Base-by-base conservation (phyloP, 2,797 vertebrate genomes). In the Acrossocheilus fasciatus region DNA sequence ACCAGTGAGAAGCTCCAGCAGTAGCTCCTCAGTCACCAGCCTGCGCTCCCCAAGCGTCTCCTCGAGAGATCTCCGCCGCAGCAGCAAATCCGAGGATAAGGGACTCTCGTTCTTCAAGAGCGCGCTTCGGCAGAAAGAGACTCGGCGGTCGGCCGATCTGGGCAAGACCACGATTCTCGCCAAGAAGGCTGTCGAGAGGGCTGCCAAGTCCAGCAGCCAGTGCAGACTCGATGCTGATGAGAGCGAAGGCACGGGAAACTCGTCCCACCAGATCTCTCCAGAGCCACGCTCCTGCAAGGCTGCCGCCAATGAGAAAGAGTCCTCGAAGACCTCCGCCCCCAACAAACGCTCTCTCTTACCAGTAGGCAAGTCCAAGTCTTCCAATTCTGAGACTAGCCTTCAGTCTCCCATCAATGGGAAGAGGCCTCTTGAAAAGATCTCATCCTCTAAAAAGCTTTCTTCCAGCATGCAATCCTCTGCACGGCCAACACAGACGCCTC, bases 61-160 rank as follows among this genome's bases (percentile, higher is more conserved):
- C 0, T 81, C 92, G 4, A 96, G 94, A 18, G 96, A 96, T 12
- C 87, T 98, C 85, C 97, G 97, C 91, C 96, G 97, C 74, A 93
- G 96, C 94, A 97, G 96, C 94, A 99, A 97, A 87, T 97, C 97
- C 0, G 98, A 99, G 81, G 98, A 99, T 66, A 99, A 99, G 80
- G 98, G 98, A 0, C 91, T 99, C 90, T 99, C 98, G 4, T 99
- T 99, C 93, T 98, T 99, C 91, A 98, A 97, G 90, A 97, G 96
- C 0, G 98, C 98, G 82, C 94, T 99, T 73, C 95, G 98, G 81
- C 98, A 99, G 93, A 97, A 98, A 91, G 98, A 99, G 89, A 97
- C 96, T 1, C 96, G 98, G 68, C 93, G 98, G 84, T 99, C 98
- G 0, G 96, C 98, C 0, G 98, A 99, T 89, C 94, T 99, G 87